Percentiles rank a stretch among this genome's conserved stretches.
These are phyloP conservation scores for Coelopa pilipes DNA, from an alignment of 2,888 invertebrate genomes.

Conservation along the genomic window DNA sequence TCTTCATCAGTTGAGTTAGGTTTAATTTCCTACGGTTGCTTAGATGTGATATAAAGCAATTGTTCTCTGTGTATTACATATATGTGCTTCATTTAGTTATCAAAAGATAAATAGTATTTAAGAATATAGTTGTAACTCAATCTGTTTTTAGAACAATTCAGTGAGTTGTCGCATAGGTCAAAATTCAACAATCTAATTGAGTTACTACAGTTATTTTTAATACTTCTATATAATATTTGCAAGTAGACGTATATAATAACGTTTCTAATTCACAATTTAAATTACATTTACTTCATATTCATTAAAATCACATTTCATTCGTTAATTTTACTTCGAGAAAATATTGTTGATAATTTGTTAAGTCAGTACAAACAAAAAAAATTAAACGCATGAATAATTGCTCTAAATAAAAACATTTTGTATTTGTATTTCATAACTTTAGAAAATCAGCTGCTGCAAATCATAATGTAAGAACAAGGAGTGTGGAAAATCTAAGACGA, in stretches of 20 bases:
- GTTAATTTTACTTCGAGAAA: constrained; percentile 16
- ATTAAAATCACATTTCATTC: constrained; percentile 26
- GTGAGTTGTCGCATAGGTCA: too few relatives aligned
- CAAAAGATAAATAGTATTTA: too few relatives aligned
- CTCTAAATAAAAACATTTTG: too few relatives aligned
- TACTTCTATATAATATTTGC: neutral
- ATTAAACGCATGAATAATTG: neutral
- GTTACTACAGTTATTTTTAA: too few relatives aligned
- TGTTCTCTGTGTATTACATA: neutral
- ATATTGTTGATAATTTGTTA: neutral
- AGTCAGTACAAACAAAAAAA: too few relatives aligned
- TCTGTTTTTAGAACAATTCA: too few relatives aligned
- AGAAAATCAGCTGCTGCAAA: too few relatives aligned
- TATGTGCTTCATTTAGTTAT: neutral
- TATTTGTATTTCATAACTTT: too few relatives aligned
- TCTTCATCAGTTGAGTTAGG: neutral
- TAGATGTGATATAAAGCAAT: neutral
- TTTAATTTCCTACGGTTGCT: neutral
- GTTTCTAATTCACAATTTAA: neutral
- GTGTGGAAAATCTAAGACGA: too few relatives aligned
- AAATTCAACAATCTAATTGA: too few relatives aligned
- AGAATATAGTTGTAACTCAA: too few relatives aligned
- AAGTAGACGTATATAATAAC: neutral
- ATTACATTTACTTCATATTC: constrained; percentile 1
- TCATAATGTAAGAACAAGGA: too few relatives aligned